A percentile compares a stretch with the other conserved stretches of the same genome.
These are phyloP conservation scores for Zaprionus lachaisei DNA, from an alignment of 1,140 invertebrate species.

Conservation along the genomic window DNA sequence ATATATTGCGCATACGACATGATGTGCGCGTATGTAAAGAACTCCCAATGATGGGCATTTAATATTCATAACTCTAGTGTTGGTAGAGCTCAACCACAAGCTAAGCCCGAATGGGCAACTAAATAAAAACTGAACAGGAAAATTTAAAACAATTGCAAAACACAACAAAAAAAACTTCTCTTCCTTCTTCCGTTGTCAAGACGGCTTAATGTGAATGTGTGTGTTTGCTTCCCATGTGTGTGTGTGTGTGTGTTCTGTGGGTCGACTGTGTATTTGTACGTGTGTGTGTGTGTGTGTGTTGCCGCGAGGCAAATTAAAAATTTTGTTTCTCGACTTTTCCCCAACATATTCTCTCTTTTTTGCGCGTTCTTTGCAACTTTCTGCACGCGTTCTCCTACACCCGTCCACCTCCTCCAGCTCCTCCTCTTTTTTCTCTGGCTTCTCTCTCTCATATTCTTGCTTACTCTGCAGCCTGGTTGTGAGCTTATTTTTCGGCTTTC, in stretches of 20 bases:
- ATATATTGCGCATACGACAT: conserved; percentile 14
- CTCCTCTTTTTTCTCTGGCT: background rate
- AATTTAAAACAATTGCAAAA: conserved; percentile 56
- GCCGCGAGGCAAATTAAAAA: conserved; percentile 82
- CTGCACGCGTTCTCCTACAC: conserved; percentile 23
- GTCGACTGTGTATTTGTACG: background rate
- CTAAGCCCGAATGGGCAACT: conserved; percentile 12
- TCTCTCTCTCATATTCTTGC: background rate
- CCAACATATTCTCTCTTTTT: conserved; percentile 58
- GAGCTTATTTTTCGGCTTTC: conserved; percentile 48
- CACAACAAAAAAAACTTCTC: background rate
- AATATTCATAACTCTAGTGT: background rate
- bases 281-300: conserved; percentile 43
- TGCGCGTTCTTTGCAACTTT: conserved; percentile 70
- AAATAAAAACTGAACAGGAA: conserved; percentile 26
- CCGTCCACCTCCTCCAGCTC: background rate
- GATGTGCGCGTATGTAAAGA: background rate
- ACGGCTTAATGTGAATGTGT: conserved; percentile 42
- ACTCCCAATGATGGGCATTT: no score
- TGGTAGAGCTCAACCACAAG: background rate
- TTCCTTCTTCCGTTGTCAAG: conserved; percentile 51
- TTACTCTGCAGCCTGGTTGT: conserved; percentile 22
- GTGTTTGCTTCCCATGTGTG: conserved; percentile 1
- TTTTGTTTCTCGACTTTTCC: conserved; percentile 79
- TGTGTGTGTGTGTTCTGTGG: conserved; percentile 22